Evolutionary conservation across 64 coral and sea anemone species (phyloP).

Genomic region (Astreopora myriophthalma): DNA sequence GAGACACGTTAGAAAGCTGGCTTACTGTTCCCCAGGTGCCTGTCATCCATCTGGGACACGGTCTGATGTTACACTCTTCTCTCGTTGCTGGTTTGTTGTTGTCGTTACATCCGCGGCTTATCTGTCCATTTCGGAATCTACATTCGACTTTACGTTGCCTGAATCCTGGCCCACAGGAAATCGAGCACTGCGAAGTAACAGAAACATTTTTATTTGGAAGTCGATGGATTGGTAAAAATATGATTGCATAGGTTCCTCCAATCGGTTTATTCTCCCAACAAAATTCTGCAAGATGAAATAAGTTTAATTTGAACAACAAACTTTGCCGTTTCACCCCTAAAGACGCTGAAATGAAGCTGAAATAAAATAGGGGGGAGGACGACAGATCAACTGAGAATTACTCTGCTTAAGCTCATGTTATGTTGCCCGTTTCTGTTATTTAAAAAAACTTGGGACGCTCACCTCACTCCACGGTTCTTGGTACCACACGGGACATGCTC

Average conservation of each 20-base stretch:
- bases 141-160: slow-evolving; percentile 30
- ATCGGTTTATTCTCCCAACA: background rate
- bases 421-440: background rate
- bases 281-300: background rate
- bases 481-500: slow-evolving; percentile 31
- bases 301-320: no score
- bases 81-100: background rate
- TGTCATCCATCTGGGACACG: slow-evolving; percentile 44
- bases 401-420: background rate
- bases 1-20: background rate
- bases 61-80: slow-evolving; percentile 17
- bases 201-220: background rate
- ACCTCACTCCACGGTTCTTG: slow-evolving; percentile 47
- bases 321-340: no score
- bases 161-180: slow-evolving; percentile 3
- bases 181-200: slow-evolving; percentile 1
- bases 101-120: slow-evolving; percentile 48
- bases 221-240: background rate
- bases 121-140: slow-evolving; percentile 25
- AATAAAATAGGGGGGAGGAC: no score
- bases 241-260: background rate
- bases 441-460: no score
- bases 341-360: no score
- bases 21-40: slow-evolving; percentile 32
- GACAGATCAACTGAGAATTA: no score